Base-by-base conservation (phyloP, 2,888 invertebrate genomes). In the Ypsolopha scabrella region DNA sequence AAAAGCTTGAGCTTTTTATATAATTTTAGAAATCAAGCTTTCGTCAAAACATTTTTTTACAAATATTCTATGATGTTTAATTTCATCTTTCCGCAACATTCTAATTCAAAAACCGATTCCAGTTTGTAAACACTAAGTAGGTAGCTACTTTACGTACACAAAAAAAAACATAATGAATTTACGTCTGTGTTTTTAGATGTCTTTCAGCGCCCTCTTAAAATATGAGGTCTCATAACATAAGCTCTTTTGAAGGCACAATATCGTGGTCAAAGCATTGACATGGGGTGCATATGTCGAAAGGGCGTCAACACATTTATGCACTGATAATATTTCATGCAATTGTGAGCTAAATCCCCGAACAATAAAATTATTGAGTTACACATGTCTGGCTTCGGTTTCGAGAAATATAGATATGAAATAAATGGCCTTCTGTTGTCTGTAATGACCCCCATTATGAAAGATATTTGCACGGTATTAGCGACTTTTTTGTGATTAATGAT, bases 361-460 rank as follows among this genome's bases (percentile, higher is more conserved):
- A 74, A 77, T 72, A 58, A 68, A 64, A 74, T 78, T 75, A 76
- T 74, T 68, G 68, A 74, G 74, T 72, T 76, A 80, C 80, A 79
- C 51, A 53, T 56, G 52, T 50, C 50, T 47, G 51, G 51, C 52
- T 48, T 24, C 24, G 4, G 65, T 63, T 67, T 80, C 80, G 65
- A 61, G 77, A 81, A 80, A 81, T 68, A 83, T 58, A 81, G 81
- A 83, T 81, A 82, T 71, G 70, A 69, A 75, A 75, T 75, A 74
- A 70, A 79, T 74, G 71, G 71, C 67, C 65, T 62, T 62, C 57
- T 54, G 74, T 79, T 77, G 74, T 64, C 67, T 67, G 57, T 70
- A 74, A 79, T 79, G 79, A 70, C 70, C 68, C 33, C 70, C 64
- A 74, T 72, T 73, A 70, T 24, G 24, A 24, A 4, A 24, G 24